phyloP scores from a whole-genome alignment of 2,113 vertebrate species.

The Tonatia bakeri region DNA sequence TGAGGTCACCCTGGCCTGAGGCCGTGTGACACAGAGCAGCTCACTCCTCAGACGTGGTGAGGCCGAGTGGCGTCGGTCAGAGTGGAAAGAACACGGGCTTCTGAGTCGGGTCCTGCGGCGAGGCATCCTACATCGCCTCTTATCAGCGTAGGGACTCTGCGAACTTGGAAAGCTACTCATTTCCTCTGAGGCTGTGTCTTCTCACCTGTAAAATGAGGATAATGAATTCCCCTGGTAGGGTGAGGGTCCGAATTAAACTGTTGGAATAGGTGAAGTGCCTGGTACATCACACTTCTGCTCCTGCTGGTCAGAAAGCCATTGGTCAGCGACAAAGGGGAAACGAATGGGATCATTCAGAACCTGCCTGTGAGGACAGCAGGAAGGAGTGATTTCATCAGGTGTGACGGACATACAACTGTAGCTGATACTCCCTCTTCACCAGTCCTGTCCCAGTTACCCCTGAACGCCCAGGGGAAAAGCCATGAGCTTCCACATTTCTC shows the following conservation, averaged over 20 bases:
- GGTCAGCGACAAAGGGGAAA: not conserved
- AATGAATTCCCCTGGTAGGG: not conserved
- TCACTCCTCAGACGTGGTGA: not conserved
- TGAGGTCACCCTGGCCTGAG: constrained; percentile 15
- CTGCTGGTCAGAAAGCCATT: not conserved
- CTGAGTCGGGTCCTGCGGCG: not conserved
- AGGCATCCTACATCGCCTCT: not conserved
- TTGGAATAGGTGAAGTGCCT: not conserved
- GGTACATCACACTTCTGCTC: not conserved
- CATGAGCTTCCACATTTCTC: not conserved
- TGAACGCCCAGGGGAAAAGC: not conserved
- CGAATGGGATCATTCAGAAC: not conserved
- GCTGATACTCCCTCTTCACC: not conserved
- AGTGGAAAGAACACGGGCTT: not conserved
- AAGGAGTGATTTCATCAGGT: not conserved
- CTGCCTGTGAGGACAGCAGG: not conserved
- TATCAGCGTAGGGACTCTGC: not conserved
- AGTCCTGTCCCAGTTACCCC: not conserved
- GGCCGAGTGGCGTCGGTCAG: not conserved
- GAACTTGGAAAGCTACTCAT: not conserved
- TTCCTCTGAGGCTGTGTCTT: not conserved
- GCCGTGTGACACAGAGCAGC: constrained; percentile 5
- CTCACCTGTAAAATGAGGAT: constrained; percentile 5
- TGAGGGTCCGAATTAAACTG: not conserved
- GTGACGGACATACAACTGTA: not conserved